Evolutionary conservation across 2,113 vertebrate species (phyloP).

Genomic region (human (Homo sapiens)): DNA sequence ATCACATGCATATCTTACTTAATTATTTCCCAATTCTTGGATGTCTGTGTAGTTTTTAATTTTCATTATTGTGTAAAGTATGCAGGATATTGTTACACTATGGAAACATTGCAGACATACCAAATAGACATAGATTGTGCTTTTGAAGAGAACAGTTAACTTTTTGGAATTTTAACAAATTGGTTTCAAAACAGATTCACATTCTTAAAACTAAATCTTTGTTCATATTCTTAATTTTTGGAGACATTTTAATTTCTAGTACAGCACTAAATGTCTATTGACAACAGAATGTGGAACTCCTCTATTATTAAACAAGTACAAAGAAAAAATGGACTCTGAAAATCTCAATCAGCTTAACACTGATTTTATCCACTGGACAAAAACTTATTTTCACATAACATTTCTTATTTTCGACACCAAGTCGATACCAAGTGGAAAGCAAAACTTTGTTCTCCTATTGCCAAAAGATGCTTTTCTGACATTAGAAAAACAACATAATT

Average conservation of each 20-base stretch:
- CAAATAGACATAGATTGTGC: neutral
- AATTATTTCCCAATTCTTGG: neutral
- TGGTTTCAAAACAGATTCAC: neutral
- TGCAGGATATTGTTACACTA: neutral
- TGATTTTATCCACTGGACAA: conserved; percentile 19
- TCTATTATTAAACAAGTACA: conserved; percentile 12
- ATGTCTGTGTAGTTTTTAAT: neutral
- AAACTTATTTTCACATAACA: neutral
- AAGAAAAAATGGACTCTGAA: conserved; percentile 38
- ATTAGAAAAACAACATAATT: conserved; percentile 1
- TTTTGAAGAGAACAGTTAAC: conserved; percentile 6
- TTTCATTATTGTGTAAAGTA: conserved; percentile 16
- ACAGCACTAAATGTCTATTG: conserved; percentile 19
- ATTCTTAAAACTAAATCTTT: conserved; percentile 38
- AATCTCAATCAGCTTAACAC: neutral
- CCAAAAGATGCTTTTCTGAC: neutral
- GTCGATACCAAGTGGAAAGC: too few species aligned
- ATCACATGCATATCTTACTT: neutral
- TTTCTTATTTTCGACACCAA: neutral
- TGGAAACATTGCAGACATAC: neutral
- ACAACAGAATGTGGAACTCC: neutral
- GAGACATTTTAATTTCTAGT: conserved; percentile 30
- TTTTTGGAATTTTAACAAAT: conserved; percentile 40
- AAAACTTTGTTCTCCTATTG: conserved; percentile 47
- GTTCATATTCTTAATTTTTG: conserved; percentile 5